These are phyloP conservation scores for Capricornis sumatraensis DNA, from an alignment of 2,113 vertebrate species.

Conservation along the genomic window DNA sequence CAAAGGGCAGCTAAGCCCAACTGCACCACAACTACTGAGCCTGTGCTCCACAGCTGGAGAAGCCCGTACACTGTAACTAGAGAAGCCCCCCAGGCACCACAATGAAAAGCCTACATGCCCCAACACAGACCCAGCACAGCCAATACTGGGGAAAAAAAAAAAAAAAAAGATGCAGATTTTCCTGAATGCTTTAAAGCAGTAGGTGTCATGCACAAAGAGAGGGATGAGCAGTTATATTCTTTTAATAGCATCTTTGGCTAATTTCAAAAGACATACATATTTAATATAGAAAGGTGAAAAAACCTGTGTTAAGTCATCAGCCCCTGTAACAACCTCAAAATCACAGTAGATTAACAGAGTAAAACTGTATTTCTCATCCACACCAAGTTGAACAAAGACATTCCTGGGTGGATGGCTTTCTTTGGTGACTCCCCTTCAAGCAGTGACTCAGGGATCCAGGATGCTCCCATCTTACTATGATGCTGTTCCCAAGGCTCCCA, in stretches of 20 bases:
- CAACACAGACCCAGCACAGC: neutral
- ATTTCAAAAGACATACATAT: neutral
- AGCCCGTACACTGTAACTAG: fast-evolving
- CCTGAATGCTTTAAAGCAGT: neutral
- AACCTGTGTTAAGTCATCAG: neutral
- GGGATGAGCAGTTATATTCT: neutral
- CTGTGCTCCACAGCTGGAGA: neutral
- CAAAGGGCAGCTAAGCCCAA: neutral
- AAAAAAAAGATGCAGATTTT: neutral
- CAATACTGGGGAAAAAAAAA: neutral
- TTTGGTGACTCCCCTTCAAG: neutral
- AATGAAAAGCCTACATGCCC: neutral
- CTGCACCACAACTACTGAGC: neutral
- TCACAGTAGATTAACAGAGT: neutral
- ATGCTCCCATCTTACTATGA: neutral
- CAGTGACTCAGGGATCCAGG: neutral
- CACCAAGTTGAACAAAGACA: neutral
- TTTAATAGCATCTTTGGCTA: neutral
- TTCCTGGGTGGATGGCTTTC: neutral
- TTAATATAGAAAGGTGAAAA: neutral
- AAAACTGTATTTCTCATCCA: neutral
- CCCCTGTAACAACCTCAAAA: neutral
- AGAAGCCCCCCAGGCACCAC: neutral
- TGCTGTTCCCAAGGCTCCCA: neutral
- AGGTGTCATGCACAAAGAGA: neutral